These are phyloP conservation scores for Orientallactaga sibirica DNA, from an alignment of 2,797 vertebrate genomes.

Conservation along the genomic window DNA sequence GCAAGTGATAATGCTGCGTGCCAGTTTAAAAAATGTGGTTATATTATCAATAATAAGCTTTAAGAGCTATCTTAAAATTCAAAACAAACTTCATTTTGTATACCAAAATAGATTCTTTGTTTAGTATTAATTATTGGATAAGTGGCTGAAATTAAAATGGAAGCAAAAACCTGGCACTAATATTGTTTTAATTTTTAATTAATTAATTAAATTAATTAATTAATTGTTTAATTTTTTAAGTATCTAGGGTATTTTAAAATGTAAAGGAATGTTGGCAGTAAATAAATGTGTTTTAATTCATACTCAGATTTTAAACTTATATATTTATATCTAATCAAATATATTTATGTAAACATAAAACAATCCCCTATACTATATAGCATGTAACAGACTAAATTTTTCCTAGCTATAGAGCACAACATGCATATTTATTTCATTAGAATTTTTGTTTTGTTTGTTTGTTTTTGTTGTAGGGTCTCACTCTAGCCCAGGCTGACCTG, in stretches of 20 bases:
- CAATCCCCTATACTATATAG: not conserved
- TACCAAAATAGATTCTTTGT: conserved; percentile 61
- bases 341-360: conserved; percentile 49
- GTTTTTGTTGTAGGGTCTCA: too few relatives aligned
- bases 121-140: conserved; percentile 46
- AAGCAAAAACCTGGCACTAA: conserved; percentile 32
- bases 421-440: not conserved
- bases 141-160: conserved; percentile 68
- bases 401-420: not conserved
- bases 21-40: conserved; percentile 63
- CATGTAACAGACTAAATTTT: not conserved
- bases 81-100: conserved; percentile 67
- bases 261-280: not conserved
- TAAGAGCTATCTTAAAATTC: conserved; percentile 60
- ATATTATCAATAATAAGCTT: conserved; percentile 64
- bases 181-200: not conserved
- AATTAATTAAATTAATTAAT: too few relatives aligned
- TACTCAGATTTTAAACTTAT: conserved; percentile 54
- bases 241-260: not conserved
- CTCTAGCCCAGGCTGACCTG: too few relatives aligned
- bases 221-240: conserved; percentile 39
- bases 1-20: conserved; percentile 58
- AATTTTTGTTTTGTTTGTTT: too few relatives aligned
- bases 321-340: not conserved
- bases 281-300: conserved; percentile 15